Conservation (phyloP, 1,140 invertebrate species). For the Drosophila sturtevanti region DNA sequence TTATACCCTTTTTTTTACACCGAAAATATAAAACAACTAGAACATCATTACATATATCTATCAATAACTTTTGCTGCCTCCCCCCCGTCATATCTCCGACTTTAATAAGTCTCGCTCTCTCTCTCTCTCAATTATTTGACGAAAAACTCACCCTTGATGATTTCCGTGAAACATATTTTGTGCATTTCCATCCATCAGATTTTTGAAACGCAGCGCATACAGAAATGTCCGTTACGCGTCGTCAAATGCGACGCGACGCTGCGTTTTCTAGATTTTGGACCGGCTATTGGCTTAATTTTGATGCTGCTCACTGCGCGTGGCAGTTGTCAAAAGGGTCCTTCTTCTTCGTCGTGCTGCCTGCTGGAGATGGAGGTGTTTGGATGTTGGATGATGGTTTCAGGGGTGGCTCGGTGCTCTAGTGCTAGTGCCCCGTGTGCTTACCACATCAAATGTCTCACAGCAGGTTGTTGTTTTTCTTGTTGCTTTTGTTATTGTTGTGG, state of each 20-base stretch:
- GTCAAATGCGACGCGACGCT: slow-evolving; percentile 63
- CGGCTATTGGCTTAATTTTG: slow-evolving; percentile 77
- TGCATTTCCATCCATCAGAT: slow-evolving; percentile 83
- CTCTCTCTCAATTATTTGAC: neutral
- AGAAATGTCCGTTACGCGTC: slow-evolving; percentile 77
- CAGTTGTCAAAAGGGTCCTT: slow-evolving; percentile 42
- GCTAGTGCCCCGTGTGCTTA: slow-evolving; percentile 4
- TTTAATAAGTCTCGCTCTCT: neutral
- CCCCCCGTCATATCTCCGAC: neutral
- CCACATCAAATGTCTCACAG: slow-evolving; percentile 17
- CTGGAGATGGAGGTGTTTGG: neutral
- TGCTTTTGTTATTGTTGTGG: neutral
- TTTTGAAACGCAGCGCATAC: slow-evolving; percentile 71
- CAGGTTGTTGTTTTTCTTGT: slow-evolving; percentile 14
- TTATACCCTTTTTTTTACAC: too few species aligned
- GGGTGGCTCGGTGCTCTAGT: neutral
- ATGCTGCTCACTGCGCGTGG: slow-evolving; percentile 72
- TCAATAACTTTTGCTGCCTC: neutral
- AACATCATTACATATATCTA: neutral
- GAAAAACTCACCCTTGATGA: slow-evolving; percentile 82
- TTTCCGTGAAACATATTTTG: slow-evolving; percentile 83
- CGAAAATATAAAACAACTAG: neutral
- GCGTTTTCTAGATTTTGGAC: slow-evolving; percentile 59
- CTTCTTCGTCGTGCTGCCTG: neutral
- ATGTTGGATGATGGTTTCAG: neutral